Conservation (phyloP, 2,113 vertebrate species). For the Callipepla californica region DNA sequence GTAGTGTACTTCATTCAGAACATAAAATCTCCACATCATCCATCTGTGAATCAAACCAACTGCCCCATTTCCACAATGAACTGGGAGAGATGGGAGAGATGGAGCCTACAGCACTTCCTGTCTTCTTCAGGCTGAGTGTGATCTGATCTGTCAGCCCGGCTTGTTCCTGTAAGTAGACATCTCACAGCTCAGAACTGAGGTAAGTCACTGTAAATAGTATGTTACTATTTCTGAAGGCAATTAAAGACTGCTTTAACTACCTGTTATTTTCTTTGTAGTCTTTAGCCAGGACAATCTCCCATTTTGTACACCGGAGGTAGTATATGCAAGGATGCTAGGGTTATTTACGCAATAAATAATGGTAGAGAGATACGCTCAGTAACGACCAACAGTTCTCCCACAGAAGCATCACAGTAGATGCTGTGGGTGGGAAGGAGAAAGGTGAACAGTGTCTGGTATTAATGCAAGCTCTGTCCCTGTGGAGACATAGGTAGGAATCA, state of each 20-base stretch:
- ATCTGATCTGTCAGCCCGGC: neutral
- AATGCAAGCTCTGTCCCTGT: neutral
- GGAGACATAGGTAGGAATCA: neutral
- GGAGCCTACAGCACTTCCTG: no score
- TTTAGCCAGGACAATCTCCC: neutral
- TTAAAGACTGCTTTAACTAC: neutral
- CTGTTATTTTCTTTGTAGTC: neutral
- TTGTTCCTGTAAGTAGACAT: neutral
- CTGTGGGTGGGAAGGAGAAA: neutral
- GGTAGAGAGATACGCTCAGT: neutral
- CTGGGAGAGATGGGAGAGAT: neutral
- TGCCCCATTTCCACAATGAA: neutral
- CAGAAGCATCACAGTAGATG: neutral
- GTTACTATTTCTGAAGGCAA: neutral
- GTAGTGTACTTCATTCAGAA: neutral
- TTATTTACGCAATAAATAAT: neutral
- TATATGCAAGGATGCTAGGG: neutral
- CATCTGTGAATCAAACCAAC: neutral
- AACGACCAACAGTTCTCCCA: neutral
- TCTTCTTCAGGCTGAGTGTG: neutral
- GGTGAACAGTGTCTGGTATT: neutral
- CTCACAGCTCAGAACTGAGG: neutral
- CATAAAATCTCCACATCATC: neutral
- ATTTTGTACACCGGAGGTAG: neutral
- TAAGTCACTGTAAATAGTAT: neutral